Percentiles rank a stretch among this genome's conserved stretches.
Conservation (phyloP, 2,113 vertebrate genomes). For the Eonycteris spelaea region DNA sequence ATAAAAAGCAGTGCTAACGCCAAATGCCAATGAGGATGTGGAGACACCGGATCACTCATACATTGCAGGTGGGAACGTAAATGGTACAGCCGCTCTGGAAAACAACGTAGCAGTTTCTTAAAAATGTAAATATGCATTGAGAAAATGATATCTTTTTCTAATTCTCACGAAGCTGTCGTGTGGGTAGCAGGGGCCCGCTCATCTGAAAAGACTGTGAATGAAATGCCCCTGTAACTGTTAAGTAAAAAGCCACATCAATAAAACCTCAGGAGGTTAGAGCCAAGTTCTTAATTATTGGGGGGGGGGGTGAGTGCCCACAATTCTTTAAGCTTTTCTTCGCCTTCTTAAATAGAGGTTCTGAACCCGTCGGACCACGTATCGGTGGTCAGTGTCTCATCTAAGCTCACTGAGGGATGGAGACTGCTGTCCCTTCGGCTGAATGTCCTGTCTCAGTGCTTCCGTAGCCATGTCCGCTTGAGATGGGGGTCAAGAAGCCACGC, state of each 20-base stretch:
- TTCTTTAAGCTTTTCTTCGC: neutral
- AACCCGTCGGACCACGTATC: rapidly evolving
- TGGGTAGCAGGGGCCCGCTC: neutral
- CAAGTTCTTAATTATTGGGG: neutral
- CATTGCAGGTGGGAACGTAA: neutral
- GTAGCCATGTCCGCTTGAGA: neutral
- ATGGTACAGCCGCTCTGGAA: neutral
- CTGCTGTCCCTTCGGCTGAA: neutral
- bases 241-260: neutral
- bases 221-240: neutral
- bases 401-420: neutral
- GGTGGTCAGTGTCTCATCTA: neutral
- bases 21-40: neutral
- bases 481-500: neutral
- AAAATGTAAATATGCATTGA: neutral
- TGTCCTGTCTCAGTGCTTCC: neutral
- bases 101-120: neutral
- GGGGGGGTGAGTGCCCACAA: neutral
- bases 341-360: neutral
- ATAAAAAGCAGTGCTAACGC: neutral
- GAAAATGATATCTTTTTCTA: neutral
- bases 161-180: neutral
- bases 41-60: neutral
- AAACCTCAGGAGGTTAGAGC: neutral
- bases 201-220: neutral